Evolutionary conservation across 2,797 vertebrate genomes (phyloP), one percentile per base, ranked within the genome.

Genomic region (Hydrophis major): DNA sequence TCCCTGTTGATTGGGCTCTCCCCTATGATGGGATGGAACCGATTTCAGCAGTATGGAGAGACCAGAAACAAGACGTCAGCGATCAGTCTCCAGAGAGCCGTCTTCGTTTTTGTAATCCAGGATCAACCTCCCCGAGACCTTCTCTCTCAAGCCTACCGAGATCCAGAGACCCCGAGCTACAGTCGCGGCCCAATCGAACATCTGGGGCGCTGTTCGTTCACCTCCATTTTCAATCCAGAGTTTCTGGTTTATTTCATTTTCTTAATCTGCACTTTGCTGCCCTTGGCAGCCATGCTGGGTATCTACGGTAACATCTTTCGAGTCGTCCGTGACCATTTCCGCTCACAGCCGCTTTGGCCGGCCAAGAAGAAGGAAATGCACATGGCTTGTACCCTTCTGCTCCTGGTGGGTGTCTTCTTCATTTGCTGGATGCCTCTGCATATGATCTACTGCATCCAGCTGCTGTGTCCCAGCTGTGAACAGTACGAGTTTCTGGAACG

Each of bases 1-100:
- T 98, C 98, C 0, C 97, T 98, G 47, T 95, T 98, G 37, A 96
- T 97, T 4, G 98, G 98, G 90, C 98, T 98, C 22, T 97, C 97
- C 28, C 98, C 98, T 95, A 98, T 98, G 96, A 98, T 98, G 63
- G 95, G 97, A 93, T 97, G 97, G 56, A 97, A 98, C 20, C 86
- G 96, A 89, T 94, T 97, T 1, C 78, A 92, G 89, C 87, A 93
- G 16, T 96, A 95, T 3, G 18, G 92, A 95, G 93, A 95, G 1
- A 93, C 59, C 56, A 3, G 13, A 8, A 98, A 98, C 95, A 95
- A 94, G 96, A 98, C 97, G 0, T 94, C 93, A 7, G 86, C 95
- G 18, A 57, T 55, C 11, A 59, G 13, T 50, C 53, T 91, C 37
- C 86, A 7, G 97, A 97, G 53, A 94, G 93, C 47, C 92, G 96